phyloP scores from a whole-genome alignment of 2,888 invertebrate genomes.

The Gortyna flavago region DNA sequence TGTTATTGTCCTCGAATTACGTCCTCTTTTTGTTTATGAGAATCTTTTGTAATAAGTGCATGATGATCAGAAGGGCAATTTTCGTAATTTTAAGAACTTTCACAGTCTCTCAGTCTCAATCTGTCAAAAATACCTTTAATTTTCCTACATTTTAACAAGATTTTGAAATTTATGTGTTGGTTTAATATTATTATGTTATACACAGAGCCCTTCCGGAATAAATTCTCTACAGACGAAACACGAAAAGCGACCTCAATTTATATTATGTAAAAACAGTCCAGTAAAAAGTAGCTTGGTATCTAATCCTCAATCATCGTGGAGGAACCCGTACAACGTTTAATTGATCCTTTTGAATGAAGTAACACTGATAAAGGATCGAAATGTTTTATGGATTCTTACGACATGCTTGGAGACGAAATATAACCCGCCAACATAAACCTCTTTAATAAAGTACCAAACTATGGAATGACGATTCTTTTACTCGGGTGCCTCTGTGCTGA shows the following conservation, averaged over 20 bases:
- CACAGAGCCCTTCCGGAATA: background rate
- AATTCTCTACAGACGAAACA: background rate
- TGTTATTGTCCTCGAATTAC: conserved; percentile 21
- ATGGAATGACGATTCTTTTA: too few relatives aligned
- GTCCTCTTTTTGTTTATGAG: conserved; percentile 1
- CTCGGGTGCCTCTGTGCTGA: background rate
- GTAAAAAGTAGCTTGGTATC: background rate
- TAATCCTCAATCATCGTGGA: conserved; percentile 14
- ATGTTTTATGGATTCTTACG: conserved; percentile 17
- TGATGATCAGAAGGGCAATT: too few relatives aligned
- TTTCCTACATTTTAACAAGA: too few relatives aligned
- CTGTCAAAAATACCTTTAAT: too few relatives aligned
- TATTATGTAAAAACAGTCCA: background rate
- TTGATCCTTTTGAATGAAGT: conserved; percentile 19
- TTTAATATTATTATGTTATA: background rate
- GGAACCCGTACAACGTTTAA: conserved; percentile 15
- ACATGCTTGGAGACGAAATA: conserved; percentile 1
- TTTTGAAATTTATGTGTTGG: too few relatives aligned
- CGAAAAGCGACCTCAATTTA: background rate
- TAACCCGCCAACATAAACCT: background rate
- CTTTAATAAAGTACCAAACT: background rate
- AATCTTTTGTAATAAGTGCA: conserved; percentile 17
- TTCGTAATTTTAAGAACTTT: too few relatives aligned
- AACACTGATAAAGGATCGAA: conserved; percentile 14
- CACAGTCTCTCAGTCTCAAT: too few relatives aligned